Evolutionary conservation across 2,113 vertebrate species (phyloP).

Genomic region (Sapajus apella): DNA sequence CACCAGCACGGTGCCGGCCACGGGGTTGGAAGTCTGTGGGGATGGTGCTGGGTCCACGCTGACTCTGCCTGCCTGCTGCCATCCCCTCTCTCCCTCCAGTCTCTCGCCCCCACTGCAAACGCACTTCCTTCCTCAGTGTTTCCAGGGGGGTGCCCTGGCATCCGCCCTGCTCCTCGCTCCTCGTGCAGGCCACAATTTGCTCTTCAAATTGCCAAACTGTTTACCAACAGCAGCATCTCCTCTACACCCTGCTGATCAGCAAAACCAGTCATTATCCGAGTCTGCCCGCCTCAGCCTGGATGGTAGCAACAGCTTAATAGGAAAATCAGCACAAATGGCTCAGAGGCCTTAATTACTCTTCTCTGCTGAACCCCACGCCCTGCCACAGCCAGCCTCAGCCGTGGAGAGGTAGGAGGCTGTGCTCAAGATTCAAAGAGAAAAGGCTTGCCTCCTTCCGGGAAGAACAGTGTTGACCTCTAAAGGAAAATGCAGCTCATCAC

Average conservation of each 20-base stretch:
- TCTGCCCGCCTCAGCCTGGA: not conserved
- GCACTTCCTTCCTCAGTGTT: rapidly evolving
- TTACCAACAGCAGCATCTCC: conserved; percentile 36
- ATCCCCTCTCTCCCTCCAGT: rapidly evolving
- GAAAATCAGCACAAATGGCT: not conserved
- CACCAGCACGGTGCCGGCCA: rapidly evolving
- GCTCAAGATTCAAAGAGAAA: not conserved
- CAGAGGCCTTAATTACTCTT: not conserved
- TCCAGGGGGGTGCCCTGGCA: not conserved
- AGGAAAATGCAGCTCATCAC: not conserved
- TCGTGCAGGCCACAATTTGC: conserved; percentile 46
- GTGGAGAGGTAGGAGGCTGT: rapidly evolving
- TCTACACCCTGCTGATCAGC: not conserved
- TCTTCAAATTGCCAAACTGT: conserved; percentile 37
- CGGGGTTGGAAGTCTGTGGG: not conserved
- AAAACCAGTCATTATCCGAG: not conserved
- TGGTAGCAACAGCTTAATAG: not conserved
- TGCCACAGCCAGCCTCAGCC: not conserved
- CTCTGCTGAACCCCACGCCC: not conserved
- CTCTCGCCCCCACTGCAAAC: rapidly evolving
- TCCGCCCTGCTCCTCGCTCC: not conserved
- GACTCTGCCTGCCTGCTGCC: not conserved
- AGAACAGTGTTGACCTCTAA: not conserved
- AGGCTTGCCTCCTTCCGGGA: not conserved
- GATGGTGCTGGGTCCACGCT: rapidly evolving